Evolutionary conservation across 2,113 vertebrate genomes (phyloP).

Genomic region (Rafetus swinhoei): DNA sequence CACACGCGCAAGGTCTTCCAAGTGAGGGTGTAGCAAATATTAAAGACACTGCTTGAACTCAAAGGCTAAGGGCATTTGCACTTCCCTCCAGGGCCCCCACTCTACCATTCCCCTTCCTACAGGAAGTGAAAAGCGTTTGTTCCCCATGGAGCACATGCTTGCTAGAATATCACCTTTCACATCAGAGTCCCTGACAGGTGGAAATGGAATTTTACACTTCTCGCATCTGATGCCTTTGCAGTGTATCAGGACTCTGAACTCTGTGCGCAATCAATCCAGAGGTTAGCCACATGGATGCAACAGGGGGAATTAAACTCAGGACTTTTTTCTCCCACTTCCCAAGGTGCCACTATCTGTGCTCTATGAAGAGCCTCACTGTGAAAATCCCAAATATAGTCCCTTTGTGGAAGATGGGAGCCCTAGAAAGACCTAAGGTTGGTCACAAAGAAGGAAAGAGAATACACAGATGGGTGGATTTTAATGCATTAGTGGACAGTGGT

Average conservation of each 20-base stretch:
- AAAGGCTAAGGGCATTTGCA: background rate
- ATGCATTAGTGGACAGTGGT: background rate
- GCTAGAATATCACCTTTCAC: background rate
- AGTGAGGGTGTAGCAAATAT: background rate
- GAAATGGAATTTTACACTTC: conserved; percentile 45
- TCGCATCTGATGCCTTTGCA: conserved; percentile 46
- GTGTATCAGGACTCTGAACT: background rate
- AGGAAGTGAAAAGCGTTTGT: conserved; percentile 31
- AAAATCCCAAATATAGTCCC: background rate
- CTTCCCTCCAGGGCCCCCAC: background rate
- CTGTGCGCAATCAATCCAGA: fast-evolving
- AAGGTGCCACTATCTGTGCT: background rate
- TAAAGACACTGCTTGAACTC: conserved; percentile 15
- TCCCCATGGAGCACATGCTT: background rate
- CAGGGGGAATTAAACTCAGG: background rate
- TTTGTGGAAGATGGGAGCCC: background rate
- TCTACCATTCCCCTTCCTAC: background rate
- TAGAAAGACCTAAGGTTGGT: background rate
- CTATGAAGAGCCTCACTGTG: background rate
- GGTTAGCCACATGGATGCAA: conserved; percentile 2
- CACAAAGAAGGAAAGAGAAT: conserved; percentile 13
- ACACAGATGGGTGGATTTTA: background rate
- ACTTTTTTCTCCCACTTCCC: background rate
- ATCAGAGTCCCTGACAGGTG: conserved; percentile 30
- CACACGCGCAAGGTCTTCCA: background rate